Percentiles rank a stretch among this genome's conserved stretches.
Evolutionary conservation across 2,888 invertebrate genomes (phyloP).

Genomic region (Tenthredo notha): DNA sequence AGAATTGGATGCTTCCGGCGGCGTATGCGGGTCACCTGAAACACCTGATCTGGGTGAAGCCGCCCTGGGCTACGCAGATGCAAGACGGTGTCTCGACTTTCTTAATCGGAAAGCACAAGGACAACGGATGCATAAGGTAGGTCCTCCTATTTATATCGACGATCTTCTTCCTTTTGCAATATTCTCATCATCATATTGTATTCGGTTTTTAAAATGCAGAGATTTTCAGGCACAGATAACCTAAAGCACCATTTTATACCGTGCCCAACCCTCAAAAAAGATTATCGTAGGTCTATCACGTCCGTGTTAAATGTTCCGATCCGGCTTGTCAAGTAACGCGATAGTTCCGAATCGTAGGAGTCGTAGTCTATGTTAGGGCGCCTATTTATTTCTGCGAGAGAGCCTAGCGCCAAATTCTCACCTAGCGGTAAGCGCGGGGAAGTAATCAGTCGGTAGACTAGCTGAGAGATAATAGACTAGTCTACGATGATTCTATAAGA

Average conservation of each 20-base stretch:
- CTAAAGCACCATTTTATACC: neutral
- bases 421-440: neutral
- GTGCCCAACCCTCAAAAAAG: neutral
- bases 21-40: conserved; percentile 91
- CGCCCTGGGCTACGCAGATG: conserved; percentile 94
- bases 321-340: neutral
- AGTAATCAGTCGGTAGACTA: neutral
- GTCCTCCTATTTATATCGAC: conserved; percentile 24
- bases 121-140: conserved; percentile 81
- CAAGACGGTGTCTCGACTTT: conserved; percentile 85
- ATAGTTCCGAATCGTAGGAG: neutral
- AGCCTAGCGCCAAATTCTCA: neutral
- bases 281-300: neutral
- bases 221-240: neutral
- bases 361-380: neutral
- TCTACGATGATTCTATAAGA: too few relatives aligned
- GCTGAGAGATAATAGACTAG: neutral
- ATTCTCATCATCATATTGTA: neutral
- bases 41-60: conserved; percentile 92
- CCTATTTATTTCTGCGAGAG: neutral
- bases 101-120: conserved; percentile 86
- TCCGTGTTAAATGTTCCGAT: too few relatives aligned
- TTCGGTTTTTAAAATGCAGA: neutral
- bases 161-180: neutral
- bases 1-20: conserved; percentile 96